phyloP scores from a whole-genome alignment of 2,113 vertebrate species.

The Eolophus roseicapilla region DNA sequence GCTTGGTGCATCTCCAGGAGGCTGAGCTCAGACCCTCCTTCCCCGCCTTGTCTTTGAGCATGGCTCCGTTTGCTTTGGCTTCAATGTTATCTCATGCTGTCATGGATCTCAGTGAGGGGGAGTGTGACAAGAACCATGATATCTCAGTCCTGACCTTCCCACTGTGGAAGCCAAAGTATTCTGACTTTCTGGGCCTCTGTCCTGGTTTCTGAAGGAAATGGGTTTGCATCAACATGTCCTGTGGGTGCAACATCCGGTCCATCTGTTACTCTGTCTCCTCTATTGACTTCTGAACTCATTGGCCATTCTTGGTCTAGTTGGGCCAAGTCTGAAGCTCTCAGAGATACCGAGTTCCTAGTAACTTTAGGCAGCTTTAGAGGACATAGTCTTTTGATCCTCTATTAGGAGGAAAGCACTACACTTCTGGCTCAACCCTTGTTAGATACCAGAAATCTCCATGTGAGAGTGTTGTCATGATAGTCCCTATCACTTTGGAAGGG shows the following conservation, averaged over 20 bases:
- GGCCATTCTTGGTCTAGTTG: neutral
- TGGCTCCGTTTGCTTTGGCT: neutral
- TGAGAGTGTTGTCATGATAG: neutral
- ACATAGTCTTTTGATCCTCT: neutral
- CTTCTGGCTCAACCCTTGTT: neutral
- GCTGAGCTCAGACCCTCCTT: neutral
- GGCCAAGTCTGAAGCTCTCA: neutral
- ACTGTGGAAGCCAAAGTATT: neutral
- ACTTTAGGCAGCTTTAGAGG: neutral
- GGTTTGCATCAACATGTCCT: accelerated
- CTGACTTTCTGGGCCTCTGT: neutral
- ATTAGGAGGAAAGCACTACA: accelerated
- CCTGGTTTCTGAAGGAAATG: neutral
- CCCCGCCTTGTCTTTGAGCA: neutral
- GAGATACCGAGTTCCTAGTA: neutral
- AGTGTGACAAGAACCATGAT: neutral
- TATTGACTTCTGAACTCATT: neutral
- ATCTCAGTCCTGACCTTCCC: neutral
- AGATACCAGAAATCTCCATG: neutral
- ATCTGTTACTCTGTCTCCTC: neutral
- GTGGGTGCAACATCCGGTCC: neutral
- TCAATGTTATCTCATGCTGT: neutral
- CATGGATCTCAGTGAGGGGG: neutral
- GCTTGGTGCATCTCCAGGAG: neutral
- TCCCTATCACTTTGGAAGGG: neutral